These are phyloP conservation scores for Pleuronectes platessa DNA, from an alignment of 2,113 vertebrate genomes.

Conservation along the genomic window DNA sequence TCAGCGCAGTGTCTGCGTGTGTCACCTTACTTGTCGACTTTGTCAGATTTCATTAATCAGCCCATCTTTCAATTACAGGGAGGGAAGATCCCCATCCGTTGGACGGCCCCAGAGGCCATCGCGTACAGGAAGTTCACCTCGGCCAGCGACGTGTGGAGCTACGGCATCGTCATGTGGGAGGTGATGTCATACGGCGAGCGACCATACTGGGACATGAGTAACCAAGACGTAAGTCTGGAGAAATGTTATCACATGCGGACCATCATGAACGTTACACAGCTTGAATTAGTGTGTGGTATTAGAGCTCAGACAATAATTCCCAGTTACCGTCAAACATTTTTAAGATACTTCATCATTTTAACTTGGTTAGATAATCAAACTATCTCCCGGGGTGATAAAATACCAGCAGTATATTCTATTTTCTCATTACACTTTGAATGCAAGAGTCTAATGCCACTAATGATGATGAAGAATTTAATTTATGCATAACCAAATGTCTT, in stretches of 20 bases:
- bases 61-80: conserved; percentile 84
- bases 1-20: not conserved
- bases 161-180: conserved; percentile 98
- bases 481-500: conserved; percentile 14
- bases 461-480: conserved; percentile 35
- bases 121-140: conserved; percentile 98
- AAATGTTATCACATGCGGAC: not conserved
- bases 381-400: conserved; percentile 27
- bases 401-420: not conserved
- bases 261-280: conserved; percentile 15
- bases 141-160: conserved; percentile 97
- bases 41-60: conserved; percentile 44
- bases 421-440: conserved; percentile 33
- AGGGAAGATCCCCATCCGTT: conserved; percentile 98
- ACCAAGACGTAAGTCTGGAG: conserved; percentile 92
- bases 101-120: conserved; percentile 98
- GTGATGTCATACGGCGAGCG: conserved; percentile 98
- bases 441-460: conserved; percentile 28
- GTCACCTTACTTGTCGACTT: conserved; percentile 40
- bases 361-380: conserved; percentile 37
- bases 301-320: conserved; percentile 6
- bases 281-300: conserved; percentile 12
- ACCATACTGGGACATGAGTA: conserved; percentile 99
- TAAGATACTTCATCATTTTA: conserved; percentile 56
- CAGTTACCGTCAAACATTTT: conserved; percentile 24